Base-by-base conservation (phyloP, 2,888 invertebrate species). In the Drosophila rubida region DNA sequence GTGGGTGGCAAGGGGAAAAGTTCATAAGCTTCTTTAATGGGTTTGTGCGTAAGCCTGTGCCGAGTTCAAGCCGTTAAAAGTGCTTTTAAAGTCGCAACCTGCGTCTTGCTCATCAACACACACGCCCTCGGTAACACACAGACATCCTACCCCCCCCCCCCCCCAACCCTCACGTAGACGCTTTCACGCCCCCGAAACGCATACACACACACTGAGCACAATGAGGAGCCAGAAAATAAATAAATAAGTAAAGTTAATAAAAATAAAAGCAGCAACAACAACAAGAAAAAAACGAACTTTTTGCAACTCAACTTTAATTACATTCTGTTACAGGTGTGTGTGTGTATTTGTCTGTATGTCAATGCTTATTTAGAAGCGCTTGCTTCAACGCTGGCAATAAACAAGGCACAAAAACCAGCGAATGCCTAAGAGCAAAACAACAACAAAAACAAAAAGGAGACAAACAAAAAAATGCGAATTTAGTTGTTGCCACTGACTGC, bases 51-150 rank as follows among this genome's bases (percentile, higher is more conserved):
- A 78, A 72, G 69, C 78, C 69, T 77, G 65, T 72, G 77, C 81
- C 82, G 80, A 88, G 82, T 88, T 87, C 88, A 87, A 88, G 88
- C 82, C 87, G 81, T 74, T 88, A 69, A 69, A 88, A 83, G 88
- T 83, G 87, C 88, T 83, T 87, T 88, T 80, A 83, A 83, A 83
- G 84, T 87, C 87, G 76, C 57, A 61, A 61, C 75, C 69, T 65
- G 69, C 59, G 54, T 55, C 55, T 55, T 64, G 72, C 35, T 51
- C 39, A 59, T 55, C 30, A 42, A 37, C 60, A 22, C 73, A 51
- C 22, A 14, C 16, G 14, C 19, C n/a, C n/a, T n/a, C n/a, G n/a
- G n/a, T n/a, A 45, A 45, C 4, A 44, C 30, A 49, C 50, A 49
- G 19, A 45, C 19, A 49, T n/a, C n/a, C n/a, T n/a, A n/a, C n/a